These are phyloP conservation scores for Camponotus vicinus DNA, from an alignment of 1,140 invertebrate genomes.

Conservation along the genomic window DNA sequence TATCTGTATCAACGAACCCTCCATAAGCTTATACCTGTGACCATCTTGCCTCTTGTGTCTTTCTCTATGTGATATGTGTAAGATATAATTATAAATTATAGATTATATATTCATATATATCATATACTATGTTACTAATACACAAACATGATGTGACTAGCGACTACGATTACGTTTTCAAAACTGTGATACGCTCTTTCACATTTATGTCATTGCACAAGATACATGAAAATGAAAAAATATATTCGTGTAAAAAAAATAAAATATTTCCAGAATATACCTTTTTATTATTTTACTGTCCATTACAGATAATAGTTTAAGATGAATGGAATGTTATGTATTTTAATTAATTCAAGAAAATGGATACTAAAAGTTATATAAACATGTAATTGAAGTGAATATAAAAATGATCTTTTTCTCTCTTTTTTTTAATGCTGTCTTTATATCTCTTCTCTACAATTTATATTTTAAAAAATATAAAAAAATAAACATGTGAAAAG, in stretches of 20 bases:
- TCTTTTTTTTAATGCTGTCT: neutral
- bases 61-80: slow-evolving; percentile 67
- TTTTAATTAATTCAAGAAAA: neutral
- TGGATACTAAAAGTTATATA: neutral
- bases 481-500: neutral
- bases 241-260: neutral
- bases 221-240: neutral
- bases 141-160: neutral
- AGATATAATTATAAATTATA: slow-evolving; percentile 55
- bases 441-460: too few species aligned
- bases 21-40: slow-evolving; percentile 56
- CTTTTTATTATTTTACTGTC: neutral
- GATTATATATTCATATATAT: slow-evolving; percentile 57
- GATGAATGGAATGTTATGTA: too few species aligned
- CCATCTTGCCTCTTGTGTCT: slow-evolving; percentile 18
- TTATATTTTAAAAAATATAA: neutral
- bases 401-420: neutral
- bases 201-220: slow-evolving; percentile 12
- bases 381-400: neutral
- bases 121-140: slow-evolving; percentile 9
- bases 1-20: slow-evolving; percentile 23
- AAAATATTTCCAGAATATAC: neutral
- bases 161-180: neutral
- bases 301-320: too few species aligned
- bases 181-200: slow-evolving; percentile 18